Evolutionary conservation across 2,113 vertebrate species (phyloP).

Genomic region (Caloenas nicobarica): DNA sequence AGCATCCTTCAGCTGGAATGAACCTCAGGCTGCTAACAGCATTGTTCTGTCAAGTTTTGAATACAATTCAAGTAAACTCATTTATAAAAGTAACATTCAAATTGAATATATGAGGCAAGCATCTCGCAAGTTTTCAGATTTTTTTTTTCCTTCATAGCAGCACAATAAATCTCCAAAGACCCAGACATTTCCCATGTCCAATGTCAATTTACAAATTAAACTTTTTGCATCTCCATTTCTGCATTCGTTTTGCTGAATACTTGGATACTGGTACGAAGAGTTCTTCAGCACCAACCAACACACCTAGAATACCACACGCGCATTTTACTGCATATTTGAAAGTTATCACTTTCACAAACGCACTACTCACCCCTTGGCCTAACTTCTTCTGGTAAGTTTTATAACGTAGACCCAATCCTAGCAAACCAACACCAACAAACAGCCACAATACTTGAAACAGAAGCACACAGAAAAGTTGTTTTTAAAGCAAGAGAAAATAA

Average conservation of each 20-base stretch:
- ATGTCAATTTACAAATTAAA: background rate
- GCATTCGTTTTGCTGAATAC: background rate
- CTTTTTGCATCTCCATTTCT: background rate
- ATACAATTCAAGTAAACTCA: background rate
- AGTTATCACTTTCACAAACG: background rate
- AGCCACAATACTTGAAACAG: constrained; percentile 75
- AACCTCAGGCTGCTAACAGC: background rate
- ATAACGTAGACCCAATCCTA: constrained; percentile 75
- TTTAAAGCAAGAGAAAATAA: background rate
- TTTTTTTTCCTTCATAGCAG: background rate
- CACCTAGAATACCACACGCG: background rate
- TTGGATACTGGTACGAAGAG: background rate
- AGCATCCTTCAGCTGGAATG: background rate
- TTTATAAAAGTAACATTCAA: background rate
- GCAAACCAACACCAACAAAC: constrained; percentile 71
- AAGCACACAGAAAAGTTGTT: background rate
- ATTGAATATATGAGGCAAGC: background rate
- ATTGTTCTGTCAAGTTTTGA: background rate
- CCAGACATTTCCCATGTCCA: background rate
- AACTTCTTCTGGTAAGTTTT: constrained; percentile 69
- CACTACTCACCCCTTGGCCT: constrained; percentile 68
- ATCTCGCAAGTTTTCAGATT: background rate
- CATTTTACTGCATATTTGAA: background rate
- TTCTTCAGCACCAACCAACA: background rate
- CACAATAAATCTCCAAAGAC: background rate